phyloP scores from a whole-genome alignment of 2,113 vertebrate species.

The Theristicus caerulescens region DNA sequence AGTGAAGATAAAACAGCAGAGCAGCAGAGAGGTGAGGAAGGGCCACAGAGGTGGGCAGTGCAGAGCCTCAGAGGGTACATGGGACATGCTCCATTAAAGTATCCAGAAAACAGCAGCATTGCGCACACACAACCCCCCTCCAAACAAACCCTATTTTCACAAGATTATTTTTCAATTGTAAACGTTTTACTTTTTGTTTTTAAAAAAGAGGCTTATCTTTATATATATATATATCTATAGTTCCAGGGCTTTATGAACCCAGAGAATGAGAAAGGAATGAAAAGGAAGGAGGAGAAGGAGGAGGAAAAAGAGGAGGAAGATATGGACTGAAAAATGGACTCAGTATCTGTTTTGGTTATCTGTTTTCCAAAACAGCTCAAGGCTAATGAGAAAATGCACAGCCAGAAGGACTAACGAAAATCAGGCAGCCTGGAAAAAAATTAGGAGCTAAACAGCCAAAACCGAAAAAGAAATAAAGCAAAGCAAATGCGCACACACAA shows the following conservation, averaged over 20 bases:
- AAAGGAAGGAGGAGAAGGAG: constrained; percentile 42
- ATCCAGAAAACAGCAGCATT: constrained; percentile 73
- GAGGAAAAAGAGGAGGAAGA: constrained; percentile 48
- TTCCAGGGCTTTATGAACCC: constrained; percentile 62
- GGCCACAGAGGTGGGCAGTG: constrained; percentile 70
- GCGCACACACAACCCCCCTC: constrained; percentile 66
- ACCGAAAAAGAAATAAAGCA: constrained; percentile 49
- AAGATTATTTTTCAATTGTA: constrained; percentile 61
- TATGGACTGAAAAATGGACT: constrained; percentile 58
- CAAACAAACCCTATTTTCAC: constrained; percentile 66
- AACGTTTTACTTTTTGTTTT: constrained; percentile 25
- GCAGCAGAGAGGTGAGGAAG: constrained; percentile 72
- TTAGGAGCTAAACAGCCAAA: constrained; percentile 57
- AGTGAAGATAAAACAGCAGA: constrained; percentile 73
- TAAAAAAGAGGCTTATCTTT: constrained; percentile 56
- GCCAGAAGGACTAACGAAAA: constrained; percentile 66
- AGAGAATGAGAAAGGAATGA: constrained; percentile 58
- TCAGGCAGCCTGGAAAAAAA: constrained; percentile 62
- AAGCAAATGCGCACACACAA: constrained; percentile 54
- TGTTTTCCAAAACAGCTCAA: constrained; percentile 59
- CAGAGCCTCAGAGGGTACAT: constrained; percentile 71
- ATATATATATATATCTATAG: constrained; percentile 11
- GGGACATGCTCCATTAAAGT: constrained; percentile 73
- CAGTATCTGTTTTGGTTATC: constrained; percentile 45
- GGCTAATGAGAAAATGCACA: constrained; percentile 65